These are phyloP conservation scores for Thamnophis sirtalis DNA, from an alignment of 2,113 vertebrate species.

Conservation along the genomic window DNA sequence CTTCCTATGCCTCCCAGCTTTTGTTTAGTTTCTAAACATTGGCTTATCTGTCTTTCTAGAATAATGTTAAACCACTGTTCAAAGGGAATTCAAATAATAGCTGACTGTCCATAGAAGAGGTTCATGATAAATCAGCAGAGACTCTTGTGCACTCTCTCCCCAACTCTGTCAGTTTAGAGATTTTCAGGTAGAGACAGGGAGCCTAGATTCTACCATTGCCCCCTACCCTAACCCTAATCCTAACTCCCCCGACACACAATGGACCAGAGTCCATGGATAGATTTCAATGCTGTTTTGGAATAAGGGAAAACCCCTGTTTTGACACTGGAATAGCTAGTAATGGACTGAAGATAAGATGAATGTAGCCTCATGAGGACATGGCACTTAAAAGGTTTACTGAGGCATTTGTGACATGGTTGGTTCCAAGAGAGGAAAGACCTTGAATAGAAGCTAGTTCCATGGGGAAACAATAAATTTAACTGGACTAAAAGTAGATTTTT, in stretches of 20 bases:
- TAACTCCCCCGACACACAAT: not conserved
- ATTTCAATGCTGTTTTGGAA: not conserved
- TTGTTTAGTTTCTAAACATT: not conserved
- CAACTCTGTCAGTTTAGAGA: not conserved
- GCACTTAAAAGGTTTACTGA: not conserved
- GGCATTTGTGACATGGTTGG: not conserved
- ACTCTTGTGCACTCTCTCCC: not conserved
- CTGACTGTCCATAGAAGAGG: not conserved
- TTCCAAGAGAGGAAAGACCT: not conserved
- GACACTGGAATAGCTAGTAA: not conserved
- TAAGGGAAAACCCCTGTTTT: not conserved
- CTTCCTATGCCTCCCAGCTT: not conserved
- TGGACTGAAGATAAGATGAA: not conserved
- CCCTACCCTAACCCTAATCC: too few species aligned
- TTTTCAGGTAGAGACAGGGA: not conserved
- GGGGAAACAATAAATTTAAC: not conserved
- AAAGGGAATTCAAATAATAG: not conserved
- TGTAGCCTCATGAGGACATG: not conserved
- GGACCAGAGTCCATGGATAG: not conserved
- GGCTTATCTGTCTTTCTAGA: not conserved
- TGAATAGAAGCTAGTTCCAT: not conserved
- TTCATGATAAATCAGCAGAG: not conserved
- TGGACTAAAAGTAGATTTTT: not conserved
- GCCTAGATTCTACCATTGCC: too few species aligned
- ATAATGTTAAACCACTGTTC: not conserved